These are phyloP conservation scores for Podarcis raffonei DNA, from an alignment of 2,113 vertebrate genomes.

Conservation along the genomic window DNA sequence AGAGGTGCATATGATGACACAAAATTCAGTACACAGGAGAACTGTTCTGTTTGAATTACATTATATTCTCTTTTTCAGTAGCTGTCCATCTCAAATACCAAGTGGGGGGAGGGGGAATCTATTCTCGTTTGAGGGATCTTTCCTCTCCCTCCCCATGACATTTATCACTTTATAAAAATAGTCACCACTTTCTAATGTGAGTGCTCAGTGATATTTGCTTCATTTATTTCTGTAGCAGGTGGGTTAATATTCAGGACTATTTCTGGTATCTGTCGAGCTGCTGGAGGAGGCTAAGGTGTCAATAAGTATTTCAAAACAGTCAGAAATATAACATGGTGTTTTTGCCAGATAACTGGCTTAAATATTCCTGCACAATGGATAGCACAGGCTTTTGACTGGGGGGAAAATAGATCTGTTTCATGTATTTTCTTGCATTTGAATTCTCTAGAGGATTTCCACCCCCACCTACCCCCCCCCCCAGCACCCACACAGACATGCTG, in stretches of 20 bases:
- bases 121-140: not conserved
- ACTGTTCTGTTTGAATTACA: not conserved
- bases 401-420: not conserved
- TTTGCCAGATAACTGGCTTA: slow-evolving; percentile 15
- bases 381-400: not conserved
- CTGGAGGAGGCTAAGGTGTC: not conserved
- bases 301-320: slow-evolving; percentile 36
- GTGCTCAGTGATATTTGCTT: not conserved
- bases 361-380: not conserved
- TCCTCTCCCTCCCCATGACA: slow-evolving; percentile 1
- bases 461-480: not conserved
- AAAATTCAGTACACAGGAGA: not conserved
- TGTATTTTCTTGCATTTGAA: not conserved
- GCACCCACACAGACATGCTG: no score
- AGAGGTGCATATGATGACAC: not conserved
- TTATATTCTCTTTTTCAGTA: slow-evolving; percentile 4
- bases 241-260: not conserved
- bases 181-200: not conserved
- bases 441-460: slow-evolving; percentile 26
- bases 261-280: not conserved
- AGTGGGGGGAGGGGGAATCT: not conserved
- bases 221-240: not conserved
- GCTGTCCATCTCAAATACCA: not conserved
- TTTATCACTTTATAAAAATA: not conserved
- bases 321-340: not conserved